These are phyloP conservation scores for Melitaea athalia DNA, from an alignment of 2,888 invertebrate species.

Conservation along the genomic window DNA sequence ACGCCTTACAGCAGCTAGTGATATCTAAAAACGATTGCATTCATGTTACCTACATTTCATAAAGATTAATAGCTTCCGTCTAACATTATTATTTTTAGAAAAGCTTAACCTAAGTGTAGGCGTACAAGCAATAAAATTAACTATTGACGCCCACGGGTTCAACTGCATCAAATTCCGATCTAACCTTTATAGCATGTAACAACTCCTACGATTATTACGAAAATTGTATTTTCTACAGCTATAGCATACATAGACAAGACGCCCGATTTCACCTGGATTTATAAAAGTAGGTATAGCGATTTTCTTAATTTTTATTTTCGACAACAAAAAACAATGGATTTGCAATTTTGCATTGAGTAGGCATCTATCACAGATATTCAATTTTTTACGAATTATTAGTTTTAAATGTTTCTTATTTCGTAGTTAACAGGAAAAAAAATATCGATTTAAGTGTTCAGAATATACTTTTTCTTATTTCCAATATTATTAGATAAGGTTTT, in stretches of 20 bases:
- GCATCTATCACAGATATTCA: no score
- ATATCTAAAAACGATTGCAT: neutral
- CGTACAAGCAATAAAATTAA: constrained; percentile 19
- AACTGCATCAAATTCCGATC: neutral
- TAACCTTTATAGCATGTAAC: constrained; percentile 1
- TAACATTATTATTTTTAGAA: neutral
- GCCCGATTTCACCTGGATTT: no score
- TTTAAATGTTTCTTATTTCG: no score
- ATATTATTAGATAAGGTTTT: no score
- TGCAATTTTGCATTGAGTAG: no score
- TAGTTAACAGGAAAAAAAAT: no score
- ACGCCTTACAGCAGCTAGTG: neutral
- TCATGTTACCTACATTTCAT: neutral
- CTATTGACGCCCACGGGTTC: constrained; percentile 8
- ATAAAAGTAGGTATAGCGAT: no score
- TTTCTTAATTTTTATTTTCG: no score
- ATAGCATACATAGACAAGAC: neutral
- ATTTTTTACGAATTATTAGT: no score
- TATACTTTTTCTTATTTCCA: no score
- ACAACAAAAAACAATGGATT: no score
- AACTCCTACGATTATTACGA: constrained; percentile 4
- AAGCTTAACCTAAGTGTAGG: constrained; percentile 2
- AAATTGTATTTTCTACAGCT: neutral
- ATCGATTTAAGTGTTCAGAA: no score
- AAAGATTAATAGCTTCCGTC: constrained; percentile 5